Percentiles rank a stretch among this genome's conserved stretches.
These are phyloP conservation scores for Tachuris rubrigastra DNA, from an alignment of 2,113 vertebrate species.

Conservation along the genomic window DNA sequence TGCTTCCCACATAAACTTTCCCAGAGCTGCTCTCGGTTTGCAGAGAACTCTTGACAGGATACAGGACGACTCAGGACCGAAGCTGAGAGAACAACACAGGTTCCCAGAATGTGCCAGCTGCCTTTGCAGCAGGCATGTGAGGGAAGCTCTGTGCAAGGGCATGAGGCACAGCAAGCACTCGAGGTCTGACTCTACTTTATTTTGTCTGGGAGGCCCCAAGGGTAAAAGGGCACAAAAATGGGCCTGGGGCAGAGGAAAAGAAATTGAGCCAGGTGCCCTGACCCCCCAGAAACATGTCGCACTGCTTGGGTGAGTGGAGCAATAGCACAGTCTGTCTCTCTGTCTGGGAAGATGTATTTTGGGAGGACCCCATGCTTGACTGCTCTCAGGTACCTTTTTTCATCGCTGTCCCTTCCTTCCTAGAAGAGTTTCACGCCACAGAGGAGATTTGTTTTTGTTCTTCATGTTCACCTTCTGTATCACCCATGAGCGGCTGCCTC, in stretches of 20 bases:
- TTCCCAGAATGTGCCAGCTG: slow-evolving; percentile 41
- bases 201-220: slow-evolving; percentile 48
- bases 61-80: neutral
- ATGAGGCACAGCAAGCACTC: slow-evolving; percentile 63
- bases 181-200: slow-evolving; percentile 70
- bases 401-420: slow-evolving; percentile 43
- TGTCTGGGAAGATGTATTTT: slow-evolving; percentile 43
- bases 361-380: slow-evolving; percentile 56
- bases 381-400: slow-evolving; percentile 52
- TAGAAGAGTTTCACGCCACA: slow-evolving; percentile 82
- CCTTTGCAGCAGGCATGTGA: neutral
- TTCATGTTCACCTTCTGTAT: slow-evolving; percentile 88
- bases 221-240: slow-evolving; percentile 33
- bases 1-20: neutral
- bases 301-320: slow-evolving; percentile 56
- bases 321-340: slow-evolving; percentile 56
- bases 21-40: neutral
- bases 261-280: slow-evolving; percentile 42
- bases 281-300: slow-evolving; percentile 50
- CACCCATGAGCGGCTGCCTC: slow-evolving; percentile 95
- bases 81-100: slow-evolving; percentile 18
- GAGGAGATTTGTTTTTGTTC: slow-evolving; percentile 98
- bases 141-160: slow-evolving; percentile 50
- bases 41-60: neutral
- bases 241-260: slow-evolving; percentile 27